Conservation (phyloP, 2,797 vertebrate genomes). For the Siniperca scherzeri region DNA sequence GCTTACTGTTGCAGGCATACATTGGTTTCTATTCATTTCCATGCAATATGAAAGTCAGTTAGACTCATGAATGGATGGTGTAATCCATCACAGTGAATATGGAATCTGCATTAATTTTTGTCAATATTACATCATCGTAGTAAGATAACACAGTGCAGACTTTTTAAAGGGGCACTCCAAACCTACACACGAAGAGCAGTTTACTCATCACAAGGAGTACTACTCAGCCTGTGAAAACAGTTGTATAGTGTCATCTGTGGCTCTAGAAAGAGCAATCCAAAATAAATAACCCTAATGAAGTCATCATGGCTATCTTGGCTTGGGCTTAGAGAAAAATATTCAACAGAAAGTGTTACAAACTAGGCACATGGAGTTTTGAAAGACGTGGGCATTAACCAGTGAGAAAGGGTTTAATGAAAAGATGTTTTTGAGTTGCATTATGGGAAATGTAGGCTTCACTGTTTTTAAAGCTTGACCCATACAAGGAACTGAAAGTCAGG, state of each 20-base stretch:
- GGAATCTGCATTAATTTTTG: background rate
- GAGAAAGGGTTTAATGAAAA: background rate
- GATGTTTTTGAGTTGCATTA: background rate
- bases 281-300: background rate
- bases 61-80: background rate
- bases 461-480: background rate
- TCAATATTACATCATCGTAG: too few relatives aligned
- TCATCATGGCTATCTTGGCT: background rate
- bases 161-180: too few relatives aligned
- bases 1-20: background rate
- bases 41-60: too few relatives aligned
- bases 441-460: background rate
- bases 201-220: too few relatives aligned
- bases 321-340: background rate
- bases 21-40: too few relatives aligned
- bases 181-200: too few relatives aligned
- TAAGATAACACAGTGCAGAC: too few relatives aligned
- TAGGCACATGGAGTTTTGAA: background rate
- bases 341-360: background rate
- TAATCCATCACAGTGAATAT: background rate
- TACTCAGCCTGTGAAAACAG: too few relatives aligned
- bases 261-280: too few relatives aligned
- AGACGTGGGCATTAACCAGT: background rate
- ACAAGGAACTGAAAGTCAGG: background rate
- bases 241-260: too few relatives aligned